Percentiles rank a stretch among this genome's conserved stretches.
Conservation (phyloP, 1,140 invertebrate genomes). For the Drosophila orena region DNA sequence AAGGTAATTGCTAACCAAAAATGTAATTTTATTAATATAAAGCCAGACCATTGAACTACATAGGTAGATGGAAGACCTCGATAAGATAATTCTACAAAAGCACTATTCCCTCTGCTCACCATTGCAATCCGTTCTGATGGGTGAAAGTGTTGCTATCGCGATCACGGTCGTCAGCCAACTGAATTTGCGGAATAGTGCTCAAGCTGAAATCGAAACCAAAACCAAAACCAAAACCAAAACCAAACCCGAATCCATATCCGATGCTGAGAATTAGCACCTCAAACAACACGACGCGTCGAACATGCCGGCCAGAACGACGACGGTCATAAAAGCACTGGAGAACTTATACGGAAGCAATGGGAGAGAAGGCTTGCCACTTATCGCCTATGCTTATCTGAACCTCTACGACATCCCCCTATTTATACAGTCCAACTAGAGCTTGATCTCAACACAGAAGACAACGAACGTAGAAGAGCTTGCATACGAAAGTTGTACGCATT, state of each 20-base stretch:
- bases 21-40: not conserved
- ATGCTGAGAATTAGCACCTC: constrained; percentile 40
- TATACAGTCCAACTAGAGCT: not conserved
- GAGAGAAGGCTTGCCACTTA: not conserved
- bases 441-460: not conserved
- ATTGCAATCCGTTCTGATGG: not conserved
- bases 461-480: no score
- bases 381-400: constrained; percentile 1
- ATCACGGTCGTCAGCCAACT: constrained; percentile 2
- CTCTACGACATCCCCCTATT: not conserved
- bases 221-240: constrained; percentile 1
- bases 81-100: not conserved
- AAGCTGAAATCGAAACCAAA: constrained; percentile 19
- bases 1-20: not conserved
- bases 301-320: constrained; percentile 1
- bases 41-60: no score
- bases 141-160: constrained; percentile 9
- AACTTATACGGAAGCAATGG: not conserved
- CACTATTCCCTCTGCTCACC: not conserved
- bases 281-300: not conserved
- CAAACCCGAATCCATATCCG: not conserved
- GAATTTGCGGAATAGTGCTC: not conserved
- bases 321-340: not conserved
- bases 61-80: not conserved
- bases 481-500: not conserved